Evolutionary conservation across 2,797 vertebrate species (phyloP).

Genomic region (Otus scops): DNA sequence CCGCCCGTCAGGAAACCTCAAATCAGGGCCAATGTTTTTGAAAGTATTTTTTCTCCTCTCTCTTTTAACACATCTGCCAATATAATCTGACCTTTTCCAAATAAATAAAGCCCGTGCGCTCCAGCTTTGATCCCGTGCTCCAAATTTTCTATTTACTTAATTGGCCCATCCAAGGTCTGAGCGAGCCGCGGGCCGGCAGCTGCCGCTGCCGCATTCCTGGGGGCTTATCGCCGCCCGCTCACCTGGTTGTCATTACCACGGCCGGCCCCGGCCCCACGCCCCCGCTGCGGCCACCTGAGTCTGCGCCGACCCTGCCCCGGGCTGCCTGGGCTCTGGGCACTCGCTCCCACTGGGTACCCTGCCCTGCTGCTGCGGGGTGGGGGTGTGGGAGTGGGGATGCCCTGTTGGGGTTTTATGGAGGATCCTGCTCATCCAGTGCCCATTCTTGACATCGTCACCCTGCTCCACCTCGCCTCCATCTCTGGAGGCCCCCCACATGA

Average conservation of each 20-base stretch:
- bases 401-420: fast-evolving
- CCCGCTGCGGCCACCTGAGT: background rate
- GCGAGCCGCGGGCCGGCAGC: background rate
- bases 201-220: slow-evolving; percentile 45
- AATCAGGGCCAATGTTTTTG: slow-evolving; percentile 64
- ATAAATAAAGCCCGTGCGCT: slow-evolving; percentile 51
- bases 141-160: slow-evolving; percentile 68
- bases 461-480: fast-evolving
- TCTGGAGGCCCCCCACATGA: background rate
- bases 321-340: background rate
- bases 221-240: slow-evolving; percentile 21
- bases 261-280: background rate
- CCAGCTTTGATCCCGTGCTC: slow-evolving; percentile 61
- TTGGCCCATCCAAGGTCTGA: slow-evolving; percentile 59
- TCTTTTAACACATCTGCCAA: slow-evolving; percentile 72
- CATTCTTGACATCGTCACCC: fast-evolving
- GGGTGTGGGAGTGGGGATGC: fast-evolving
- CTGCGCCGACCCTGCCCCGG: background rate
- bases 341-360: fast-evolving
- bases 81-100: slow-evolving; percentile 72
- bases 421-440: fast-evolving
- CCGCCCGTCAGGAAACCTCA: slow-evolving; percentile 64
- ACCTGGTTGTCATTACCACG: slow-evolving; percentile 50
- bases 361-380: fast-evolving
- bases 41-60: slow-evolving; percentile 28